Conservation (phyloP, 2,888 invertebrate genomes). For the Drosophila mettleri region DNA sequence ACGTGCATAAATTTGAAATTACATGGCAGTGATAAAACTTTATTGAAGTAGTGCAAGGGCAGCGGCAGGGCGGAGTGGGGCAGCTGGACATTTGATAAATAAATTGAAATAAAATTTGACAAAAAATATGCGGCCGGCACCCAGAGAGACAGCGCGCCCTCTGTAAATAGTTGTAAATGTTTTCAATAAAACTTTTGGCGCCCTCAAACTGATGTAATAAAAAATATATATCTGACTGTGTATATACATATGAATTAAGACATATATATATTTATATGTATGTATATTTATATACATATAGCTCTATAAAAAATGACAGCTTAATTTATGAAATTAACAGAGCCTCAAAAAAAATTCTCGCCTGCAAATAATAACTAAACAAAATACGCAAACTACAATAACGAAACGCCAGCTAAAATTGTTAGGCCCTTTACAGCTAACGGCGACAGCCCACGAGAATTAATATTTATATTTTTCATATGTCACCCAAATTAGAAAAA, state of each 20-base stretch:
- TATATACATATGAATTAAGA: neutral
- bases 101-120: constrained; percentile 56
- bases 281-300: neutral
- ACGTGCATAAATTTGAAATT: constrained; percentile 58
- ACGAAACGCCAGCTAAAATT: constrained; percentile 31
- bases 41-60: constrained; percentile 5
- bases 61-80: neutral
- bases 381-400: constrained; percentile 39
- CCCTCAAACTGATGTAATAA: constrained; percentile 15
- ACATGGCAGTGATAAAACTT: constrained; percentile 60
- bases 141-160: neutral
- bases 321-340: constrained; percentile 77
- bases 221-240: constrained; percentile 22
- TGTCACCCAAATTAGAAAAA: constrained; percentile 66
- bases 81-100: constrained; percentile 45
- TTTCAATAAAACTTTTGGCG: constrained; percentile 8
- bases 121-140: constrained; percentile 22
- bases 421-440: constrained; percentile 65
- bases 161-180: constrained; percentile 9
- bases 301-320: constrained; percentile 41
- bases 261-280: neutral
- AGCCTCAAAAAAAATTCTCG: constrained; percentile 36
- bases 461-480: constrained; percentile 37
- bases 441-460: constrained; percentile 53
- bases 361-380: constrained; percentile 56